Percentiles rank a stretch among this genome's conserved stretches.
Conservation (phyloP, 2,797 vertebrate species). For the Myotis findleyi region DNA sequence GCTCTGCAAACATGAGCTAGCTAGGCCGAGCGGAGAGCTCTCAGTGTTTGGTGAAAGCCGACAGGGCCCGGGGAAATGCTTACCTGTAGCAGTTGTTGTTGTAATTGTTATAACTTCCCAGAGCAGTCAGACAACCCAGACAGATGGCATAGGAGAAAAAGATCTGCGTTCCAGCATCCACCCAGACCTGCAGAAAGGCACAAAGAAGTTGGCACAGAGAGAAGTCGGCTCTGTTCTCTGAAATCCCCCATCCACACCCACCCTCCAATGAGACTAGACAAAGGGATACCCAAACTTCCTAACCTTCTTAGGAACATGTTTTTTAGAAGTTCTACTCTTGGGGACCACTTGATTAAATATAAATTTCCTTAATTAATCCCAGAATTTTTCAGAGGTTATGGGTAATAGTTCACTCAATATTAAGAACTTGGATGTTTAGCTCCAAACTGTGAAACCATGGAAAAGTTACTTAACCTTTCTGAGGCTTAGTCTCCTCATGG, state of each 20-base stretch:
- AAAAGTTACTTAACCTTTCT: slow-evolving; percentile 10
- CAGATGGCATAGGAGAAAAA: slow-evolving; percentile 99
- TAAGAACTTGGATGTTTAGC: neutral
- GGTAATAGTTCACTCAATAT: neutral
- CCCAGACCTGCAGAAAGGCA: slow-evolving; percentile 93
- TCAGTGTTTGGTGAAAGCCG: neutral
- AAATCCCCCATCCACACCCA: neutral
- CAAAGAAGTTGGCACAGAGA: neutral
- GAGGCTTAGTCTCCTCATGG: neutral
- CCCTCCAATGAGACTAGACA: neutral
- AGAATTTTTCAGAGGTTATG: neutral
- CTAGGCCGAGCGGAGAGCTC: neutral
- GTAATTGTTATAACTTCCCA: slow-evolving; percentile 98
- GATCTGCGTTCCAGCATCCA: slow-evolving; percentile 99
- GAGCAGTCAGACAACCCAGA: slow-evolving; percentile 97
- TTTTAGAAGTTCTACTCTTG: neutral
- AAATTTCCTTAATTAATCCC: neutral
- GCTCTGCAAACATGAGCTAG: neutral
- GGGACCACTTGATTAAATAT: neutral
- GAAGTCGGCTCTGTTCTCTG: neutral
- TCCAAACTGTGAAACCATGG: neutral
- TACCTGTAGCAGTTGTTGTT: slow-evolving; percentile 99
- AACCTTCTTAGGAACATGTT: neutral
- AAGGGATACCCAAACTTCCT: neutral
- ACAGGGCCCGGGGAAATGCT: neutral